Percentiles rank a stretch among this genome's conserved stretches.
These are phyloP conservation scores for Ellobium chinense DNA, from an alignment of 2,888 invertebrate genomes.

Conservation along the genomic window DNA sequence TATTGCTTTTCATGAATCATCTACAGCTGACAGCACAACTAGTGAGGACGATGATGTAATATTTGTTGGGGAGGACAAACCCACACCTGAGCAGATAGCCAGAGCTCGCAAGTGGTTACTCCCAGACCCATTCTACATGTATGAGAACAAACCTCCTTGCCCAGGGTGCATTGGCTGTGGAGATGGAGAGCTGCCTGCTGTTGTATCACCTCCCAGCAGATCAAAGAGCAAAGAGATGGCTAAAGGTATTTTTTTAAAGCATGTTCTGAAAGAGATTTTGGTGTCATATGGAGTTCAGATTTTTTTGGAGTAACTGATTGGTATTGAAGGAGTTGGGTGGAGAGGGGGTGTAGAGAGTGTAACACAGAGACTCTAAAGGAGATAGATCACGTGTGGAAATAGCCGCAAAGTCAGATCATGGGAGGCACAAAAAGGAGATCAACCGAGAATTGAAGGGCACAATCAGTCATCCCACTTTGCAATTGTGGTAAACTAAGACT, in stretches of 20 bases:
- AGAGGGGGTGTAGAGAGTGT: too few species aligned
- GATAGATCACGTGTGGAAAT: too few species aligned
- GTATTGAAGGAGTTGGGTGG: too few species aligned
- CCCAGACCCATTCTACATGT: constrained; percentile 77
- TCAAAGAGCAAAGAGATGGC: not conserved
- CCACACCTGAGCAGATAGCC: constrained; percentile 68
- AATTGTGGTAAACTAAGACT: too few species aligned
- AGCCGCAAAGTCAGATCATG: not conserved
- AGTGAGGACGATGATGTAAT: constrained; percentile 61
- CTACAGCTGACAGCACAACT: not conserved
- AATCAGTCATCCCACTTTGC: too few species aligned
- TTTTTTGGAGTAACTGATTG: too few species aligned
- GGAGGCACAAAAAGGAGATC: too few species aligned
- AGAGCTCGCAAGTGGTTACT: constrained; percentile 69
- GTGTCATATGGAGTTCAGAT: too few species aligned
- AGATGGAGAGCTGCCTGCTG: constrained; percentile 44
- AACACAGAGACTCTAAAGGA: too few species aligned
- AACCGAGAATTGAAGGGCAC: too few species aligned
- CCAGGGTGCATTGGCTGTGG: constrained; percentile 77
- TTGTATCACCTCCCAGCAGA: not conserved
- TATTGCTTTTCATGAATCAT: not conserved
- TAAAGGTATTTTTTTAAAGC: not conserved
- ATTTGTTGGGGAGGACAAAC: constrained; percentile 65
- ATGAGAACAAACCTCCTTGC: constrained; percentile 70
- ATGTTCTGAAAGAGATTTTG: too few species aligned